Evolutionary conservation across 2,113 vertebrate species (phyloP), one percentile per base, ranked within the genome.

Genomic region (Clarias magur): DNA sequence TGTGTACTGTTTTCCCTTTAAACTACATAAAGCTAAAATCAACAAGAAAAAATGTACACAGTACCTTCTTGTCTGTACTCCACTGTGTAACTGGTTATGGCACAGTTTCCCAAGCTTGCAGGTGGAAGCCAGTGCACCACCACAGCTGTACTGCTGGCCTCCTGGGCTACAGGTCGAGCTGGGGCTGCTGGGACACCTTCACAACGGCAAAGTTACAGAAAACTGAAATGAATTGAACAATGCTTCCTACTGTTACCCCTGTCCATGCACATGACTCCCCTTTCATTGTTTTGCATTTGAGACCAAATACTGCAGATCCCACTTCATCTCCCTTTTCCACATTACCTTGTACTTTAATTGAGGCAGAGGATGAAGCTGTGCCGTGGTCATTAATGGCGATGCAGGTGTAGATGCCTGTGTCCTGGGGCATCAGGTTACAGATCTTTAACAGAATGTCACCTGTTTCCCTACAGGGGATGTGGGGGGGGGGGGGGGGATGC

Each of bases 381-480:
- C 98, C 98, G 0, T 97, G 97, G 81, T 99, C 96, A 3, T 99
- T 99, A 17, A 96, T 91, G 0, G 98, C 98, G 76, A 97, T 95
- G 6, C 98, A 99, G 80, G 97, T 99, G 92, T 99, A 99, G 93
- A 99, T 99, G 5, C 98, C 98, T 0, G 98, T 99, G 90, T 99
- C 98, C 87, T 99, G 98, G 21, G 98, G 98, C 97, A 99, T 97
- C 91, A 99, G 92, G 54, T 99, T 99, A 89, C 97, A 99, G 92
- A 99, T 97, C 93, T 98, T 99, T 92, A 99, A 89, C 90, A 96
- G 92, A 90, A 98, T 96, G 90, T 99, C 98, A 1, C 98, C 98
- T 0, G 98, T 97, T 34, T 99, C 98, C 93, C 98, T 99, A 89
- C 23, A 88, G 19, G 59, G 23, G 87, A n/a, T n/a, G n/a, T n/a